phyloP scores from a whole-genome alignment of 1,140 invertebrate genomes.

The silkworm (Bombyx mori) region DNA sequence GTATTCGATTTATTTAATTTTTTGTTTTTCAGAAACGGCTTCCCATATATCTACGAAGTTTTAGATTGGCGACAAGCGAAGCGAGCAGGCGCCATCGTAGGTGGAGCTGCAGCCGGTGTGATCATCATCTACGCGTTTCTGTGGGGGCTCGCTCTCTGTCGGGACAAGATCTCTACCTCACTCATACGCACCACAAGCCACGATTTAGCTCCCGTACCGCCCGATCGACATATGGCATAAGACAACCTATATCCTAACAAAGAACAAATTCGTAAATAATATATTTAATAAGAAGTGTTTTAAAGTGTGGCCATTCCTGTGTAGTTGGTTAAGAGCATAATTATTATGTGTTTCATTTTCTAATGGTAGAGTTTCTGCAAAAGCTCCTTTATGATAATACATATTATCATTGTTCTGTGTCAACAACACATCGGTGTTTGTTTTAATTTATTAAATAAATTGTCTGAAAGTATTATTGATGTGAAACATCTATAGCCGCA shows the following conservation, averaged over 20 bases:
- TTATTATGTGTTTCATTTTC: too few relatives aligned
- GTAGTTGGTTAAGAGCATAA: too few relatives aligned
- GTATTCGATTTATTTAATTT: neutral
- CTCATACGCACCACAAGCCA: constrained; percentile 43
- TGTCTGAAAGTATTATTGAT: too few relatives aligned
- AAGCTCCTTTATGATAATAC: too few relatives aligned
- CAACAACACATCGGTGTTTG: too few relatives aligned
- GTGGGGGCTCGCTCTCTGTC: constrained; percentile 33
- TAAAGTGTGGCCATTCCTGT: too few relatives aligned
- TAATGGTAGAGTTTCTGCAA: too few relatives aligned
- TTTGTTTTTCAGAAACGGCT: constrained; percentile 69
- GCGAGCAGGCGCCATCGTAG: constrained; percentile 60
- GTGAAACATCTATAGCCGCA: too few relatives aligned
- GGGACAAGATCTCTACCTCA: constrained; percentile 36
- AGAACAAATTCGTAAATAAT: neutral
- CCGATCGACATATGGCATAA: constrained; percentile 27
- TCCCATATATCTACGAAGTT: constrained; percentile 78
- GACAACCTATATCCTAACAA: neutral
- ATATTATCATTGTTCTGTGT: too few relatives aligned
- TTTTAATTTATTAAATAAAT: too few relatives aligned
- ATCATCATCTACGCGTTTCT: constrained; percentile 37
- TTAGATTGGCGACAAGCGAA: constrained; percentile 76
- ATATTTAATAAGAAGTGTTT: neutral
- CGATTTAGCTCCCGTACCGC: constrained; percentile 32
- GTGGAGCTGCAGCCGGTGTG: constrained; percentile 69